Evolutionary conservation across 2,797 vertebrate genomes (phyloP).

Genomic region (Mus minutoides): DNA sequence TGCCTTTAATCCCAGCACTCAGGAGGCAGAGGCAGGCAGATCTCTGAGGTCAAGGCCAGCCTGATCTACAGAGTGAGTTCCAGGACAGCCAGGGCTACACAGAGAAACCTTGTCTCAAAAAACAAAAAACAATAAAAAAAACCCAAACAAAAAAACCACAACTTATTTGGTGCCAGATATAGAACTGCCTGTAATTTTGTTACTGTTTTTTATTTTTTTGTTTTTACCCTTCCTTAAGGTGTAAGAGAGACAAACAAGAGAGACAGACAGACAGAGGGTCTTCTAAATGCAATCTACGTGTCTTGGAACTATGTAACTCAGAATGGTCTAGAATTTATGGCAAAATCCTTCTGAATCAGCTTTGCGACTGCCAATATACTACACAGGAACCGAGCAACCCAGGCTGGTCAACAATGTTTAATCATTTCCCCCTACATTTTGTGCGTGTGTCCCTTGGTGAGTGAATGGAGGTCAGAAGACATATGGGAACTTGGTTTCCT

Average conservation of each 20-base stretch:
- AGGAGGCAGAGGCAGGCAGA: too few relatives aligned
- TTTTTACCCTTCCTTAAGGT: background rate
- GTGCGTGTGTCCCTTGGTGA: too few relatives aligned
- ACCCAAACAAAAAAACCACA: too few relatives aligned
- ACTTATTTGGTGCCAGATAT: too few relatives aligned
- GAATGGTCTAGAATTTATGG: background rate
- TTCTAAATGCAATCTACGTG: background rate
- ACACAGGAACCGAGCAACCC: background rate
- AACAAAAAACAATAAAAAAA: too few relatives aligned
- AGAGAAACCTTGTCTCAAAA: too few relatives aligned
- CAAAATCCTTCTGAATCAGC: background rate
- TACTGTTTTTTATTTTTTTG: background rate
- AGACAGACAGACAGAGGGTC: background rate
- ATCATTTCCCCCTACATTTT: background rate
- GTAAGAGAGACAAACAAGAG: background rate
- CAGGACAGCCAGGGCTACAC: too few relatives aligned
- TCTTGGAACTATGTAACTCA: background rate
- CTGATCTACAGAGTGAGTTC: too few relatives aligned
- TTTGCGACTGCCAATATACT: background rate
- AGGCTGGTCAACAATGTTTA: background rate
- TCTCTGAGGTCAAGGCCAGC: too few relatives aligned
- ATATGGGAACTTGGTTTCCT: background rate
- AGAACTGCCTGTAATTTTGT: background rate
- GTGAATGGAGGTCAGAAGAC: background rate
- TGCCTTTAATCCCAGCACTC: too few relatives aligned